A percentile compares a stretch with the other conserved stretches of the same genome.
phyloP scores from a whole-genome alignment of 2,797 vertebrate species.

The Hephaestus fuliginosus region DNA sequence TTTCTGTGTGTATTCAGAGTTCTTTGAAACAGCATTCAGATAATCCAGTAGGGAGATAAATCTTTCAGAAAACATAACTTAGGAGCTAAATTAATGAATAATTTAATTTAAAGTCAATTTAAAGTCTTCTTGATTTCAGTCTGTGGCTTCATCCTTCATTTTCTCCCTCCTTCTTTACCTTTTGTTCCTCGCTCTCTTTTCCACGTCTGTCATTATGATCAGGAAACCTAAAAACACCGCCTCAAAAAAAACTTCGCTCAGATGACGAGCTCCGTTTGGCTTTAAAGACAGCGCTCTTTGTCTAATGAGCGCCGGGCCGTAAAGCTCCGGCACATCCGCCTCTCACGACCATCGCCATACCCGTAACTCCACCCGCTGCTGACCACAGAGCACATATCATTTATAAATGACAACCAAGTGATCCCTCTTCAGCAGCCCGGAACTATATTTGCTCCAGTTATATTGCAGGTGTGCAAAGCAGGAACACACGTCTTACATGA shows the following conservation, averaged over 20 bases:
- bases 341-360: slow-evolving; percentile 18
- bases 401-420: slow-evolving; percentile 32
- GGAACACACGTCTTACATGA: slow-evolving; percentile 57
- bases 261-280: slow-evolving; percentile 34
- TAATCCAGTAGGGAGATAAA: background rate
- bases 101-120: background rate
- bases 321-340: slow-evolving; percentile 31
- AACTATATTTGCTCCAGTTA: slow-evolving; percentile 58
- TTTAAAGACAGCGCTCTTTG: slow-evolving; percentile 37
- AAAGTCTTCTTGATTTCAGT: background rate
- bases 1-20: background rate
- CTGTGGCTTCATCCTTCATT: slow-evolving; percentile 27
- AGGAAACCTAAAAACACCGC: slow-evolving; percentile 18
- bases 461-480: slow-evolving; percentile 62
- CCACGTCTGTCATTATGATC: slow-evolving; percentile 52
- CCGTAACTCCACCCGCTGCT: slow-evolving; percentile 58
- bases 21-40: background rate
- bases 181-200: background rate
- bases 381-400: slow-evolving; percentile 48
- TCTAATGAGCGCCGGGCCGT: slow-evolving; percentile 33
- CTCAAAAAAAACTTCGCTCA: slow-evolving; percentile 10
- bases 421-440: slow-evolving; percentile 17
- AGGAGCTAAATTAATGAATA: background rate
- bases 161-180: background rate
- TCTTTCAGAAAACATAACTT: background rate